Evolutionary conservation across 2,888 invertebrate species (phyloP).

Genomic region (Synanthedon vespiformis): DNA sequence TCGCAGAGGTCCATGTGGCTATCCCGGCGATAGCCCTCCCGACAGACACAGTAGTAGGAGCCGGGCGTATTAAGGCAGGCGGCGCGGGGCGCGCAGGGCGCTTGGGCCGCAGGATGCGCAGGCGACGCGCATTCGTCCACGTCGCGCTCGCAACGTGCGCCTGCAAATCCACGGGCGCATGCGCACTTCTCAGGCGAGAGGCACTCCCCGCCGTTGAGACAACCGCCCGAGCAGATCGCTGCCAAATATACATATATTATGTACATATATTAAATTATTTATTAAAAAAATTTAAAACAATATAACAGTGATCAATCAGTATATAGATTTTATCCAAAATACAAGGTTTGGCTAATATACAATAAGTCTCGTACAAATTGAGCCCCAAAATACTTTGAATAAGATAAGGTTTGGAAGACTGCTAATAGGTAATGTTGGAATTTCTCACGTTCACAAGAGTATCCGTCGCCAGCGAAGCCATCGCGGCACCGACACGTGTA

Average conservation of each 20-base stretch:
- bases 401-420: too few species aligned
- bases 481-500: slow-evolving; percentile 76
- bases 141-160: slow-evolving; percentile 86
- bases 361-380: too few species aligned
- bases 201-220: slow-evolving; percentile 87
- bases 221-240: slow-evolving; percentile 85
- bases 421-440: too few species aligned
- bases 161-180: slow-evolving; percentile 85
- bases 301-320: too few species aligned
- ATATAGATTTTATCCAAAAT: too few species aligned
- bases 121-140: slow-evolving; percentile 82
- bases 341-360: too few species aligned
- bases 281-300: too few species aligned
- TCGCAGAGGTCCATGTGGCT: slow-evolving; percentile 74
- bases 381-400: too few species aligned
- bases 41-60: slow-evolving; percentile 90
- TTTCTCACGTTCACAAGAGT: slow-evolving; percentile 80
- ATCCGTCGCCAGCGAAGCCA: slow-evolving; percentile 84
- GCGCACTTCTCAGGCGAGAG: slow-evolving; percentile 80
- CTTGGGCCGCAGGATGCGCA: slow-evolving; percentile 75
- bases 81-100: slow-evolving; percentile 81
- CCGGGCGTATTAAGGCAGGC: slow-evolving; percentile 90
- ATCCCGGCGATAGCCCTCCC: slow-evolving; percentile 76
- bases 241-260: slow-evolving; percentile 13
- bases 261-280: background rate